Conservation (phyloP, 2,888 invertebrate species). For the Ichneumoninae sp. region DNA sequence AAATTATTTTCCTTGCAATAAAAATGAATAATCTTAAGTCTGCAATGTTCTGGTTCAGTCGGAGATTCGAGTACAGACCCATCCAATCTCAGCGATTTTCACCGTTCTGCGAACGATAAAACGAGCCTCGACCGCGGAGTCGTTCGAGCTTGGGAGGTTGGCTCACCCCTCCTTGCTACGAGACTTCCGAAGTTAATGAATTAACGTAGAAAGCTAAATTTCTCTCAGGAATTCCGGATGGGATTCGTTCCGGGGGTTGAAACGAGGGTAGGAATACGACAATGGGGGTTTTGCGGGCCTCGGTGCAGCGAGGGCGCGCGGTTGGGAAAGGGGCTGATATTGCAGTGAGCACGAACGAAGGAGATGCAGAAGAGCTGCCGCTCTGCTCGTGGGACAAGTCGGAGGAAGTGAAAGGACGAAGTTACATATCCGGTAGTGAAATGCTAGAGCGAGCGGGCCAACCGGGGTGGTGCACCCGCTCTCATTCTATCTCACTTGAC, state of each 20-base stretch:
- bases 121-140: background rate
- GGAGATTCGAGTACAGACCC: background rate
- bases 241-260: conserved; percentile 58
- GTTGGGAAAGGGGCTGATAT: conserved; percentile 10
- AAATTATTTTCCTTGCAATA: background rate
- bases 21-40: background rate
- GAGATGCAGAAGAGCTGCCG: conserved; percentile 25
- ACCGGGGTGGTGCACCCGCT: conserved; percentile 4
- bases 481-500: conserved; percentile 35
- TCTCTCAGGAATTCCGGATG: conserved; percentile 62
- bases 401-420: conserved; percentile 47
- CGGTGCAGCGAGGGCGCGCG: conserved; percentile 19
- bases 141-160: conserved; percentile 25
- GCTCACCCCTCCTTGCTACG: conserved; percentile 10
- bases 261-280: conserved; percentile 61
- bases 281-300: conserved; percentile 42
- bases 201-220: conserved; percentile 61
- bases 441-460: conserved; percentile 45
- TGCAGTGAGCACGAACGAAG: conserved; percentile 28
- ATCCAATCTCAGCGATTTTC: background rate
- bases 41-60: background rate
- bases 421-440: conserved; percentile 50
- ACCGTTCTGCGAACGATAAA: conserved; percentile 2
- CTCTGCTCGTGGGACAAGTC: conserved; percentile 31
- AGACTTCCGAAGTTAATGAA: conserved; percentile 67